phyloP scores from a whole-genome alignment of 2,797 vertebrate genomes.

The Siniperca obscura region DNA sequence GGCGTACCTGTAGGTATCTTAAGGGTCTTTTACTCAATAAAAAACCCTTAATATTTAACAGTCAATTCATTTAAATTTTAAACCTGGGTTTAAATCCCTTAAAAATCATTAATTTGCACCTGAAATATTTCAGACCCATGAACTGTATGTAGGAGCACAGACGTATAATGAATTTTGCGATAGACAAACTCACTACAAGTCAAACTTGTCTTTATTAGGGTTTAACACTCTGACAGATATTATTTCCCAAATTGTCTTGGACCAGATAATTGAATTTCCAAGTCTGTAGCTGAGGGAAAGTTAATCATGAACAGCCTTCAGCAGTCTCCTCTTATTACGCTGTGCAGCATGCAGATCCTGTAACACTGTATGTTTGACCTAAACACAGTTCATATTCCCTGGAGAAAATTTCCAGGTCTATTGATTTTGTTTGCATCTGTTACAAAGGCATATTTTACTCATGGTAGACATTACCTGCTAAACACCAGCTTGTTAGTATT shows the following conservation, averaged over 20 bases:
- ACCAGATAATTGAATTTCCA: not conserved
- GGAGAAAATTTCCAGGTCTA: not conserved
- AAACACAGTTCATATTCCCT: slow-evolving; percentile 1
- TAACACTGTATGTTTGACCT: slow-evolving; percentile 3
- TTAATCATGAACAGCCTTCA: not conserved
- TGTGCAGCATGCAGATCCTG: not conserved
- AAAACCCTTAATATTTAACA: not conserved
- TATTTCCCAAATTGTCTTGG: not conserved
- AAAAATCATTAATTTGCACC: not conserved
- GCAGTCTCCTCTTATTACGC: not conserved
- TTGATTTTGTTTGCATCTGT: not conserved
- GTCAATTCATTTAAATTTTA: not conserved
- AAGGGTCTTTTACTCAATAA: not conserved
- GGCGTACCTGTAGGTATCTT: not conserved
- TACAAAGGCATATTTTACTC: not conserved
- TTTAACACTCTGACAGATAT: not conserved
- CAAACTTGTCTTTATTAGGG: not conserved
- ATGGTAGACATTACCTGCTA: too few species aligned
- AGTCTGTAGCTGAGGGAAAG: not conserved
- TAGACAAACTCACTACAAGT: not conserved
- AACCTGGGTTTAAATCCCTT: not conserved
- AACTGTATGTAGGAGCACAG: not conserved
- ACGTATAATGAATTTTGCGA: not conserved
- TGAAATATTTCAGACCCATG: not conserved
- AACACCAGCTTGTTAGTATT: too few species aligned